Evolutionary conservation across 1,140 invertebrate species (phyloP).

Genomic region (Drosophila gunungcola): DNA sequence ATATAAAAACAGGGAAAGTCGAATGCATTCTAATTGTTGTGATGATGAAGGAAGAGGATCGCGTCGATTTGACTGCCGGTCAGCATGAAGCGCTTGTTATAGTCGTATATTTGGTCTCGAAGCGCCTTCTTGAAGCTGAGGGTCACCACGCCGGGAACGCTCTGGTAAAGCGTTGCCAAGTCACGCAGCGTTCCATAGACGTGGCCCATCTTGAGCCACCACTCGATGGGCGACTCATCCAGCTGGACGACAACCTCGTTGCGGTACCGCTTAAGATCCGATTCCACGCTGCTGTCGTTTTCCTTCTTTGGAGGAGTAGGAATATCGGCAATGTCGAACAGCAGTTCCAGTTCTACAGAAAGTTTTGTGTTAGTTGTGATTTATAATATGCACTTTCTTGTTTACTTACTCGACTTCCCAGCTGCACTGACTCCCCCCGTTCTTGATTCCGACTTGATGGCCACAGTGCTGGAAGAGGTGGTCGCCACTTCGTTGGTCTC

Average conservation of each 20-base stretch:
- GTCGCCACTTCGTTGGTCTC: constrained; percentile 51
- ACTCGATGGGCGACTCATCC: constrained; percentile 76
- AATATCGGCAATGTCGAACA: constrained; percentile 76
- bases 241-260: constrained; percentile 74
- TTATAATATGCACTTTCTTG: not conserved
- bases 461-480: constrained; percentile 40
- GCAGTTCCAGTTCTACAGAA: constrained; percentile 68
- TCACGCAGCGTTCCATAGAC: constrained; percentile 75
- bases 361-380: not conserved
- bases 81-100: constrained; percentile 74
- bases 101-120: constrained; percentile 75
- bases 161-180: constrained; percentile 69
- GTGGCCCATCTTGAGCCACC: constrained; percentile 77
- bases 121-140: constrained; percentile 75
- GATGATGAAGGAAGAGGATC: constrained; percentile 75
- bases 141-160: constrained; percentile 78
- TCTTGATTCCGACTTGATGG: constrained; percentile 64
- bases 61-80: constrained; percentile 76
- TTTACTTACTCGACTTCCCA: constrained; percentile 72
- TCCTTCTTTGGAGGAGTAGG: constrained; percentile 49
- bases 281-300: constrained; percentile 66
- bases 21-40: constrained; percentile 37
- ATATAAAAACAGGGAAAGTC: constrained; percentile 27
- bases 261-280: constrained; percentile 76
- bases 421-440: not conserved